Conservation (phyloP, 2,797 vertebrate genomes). For the Allobates femoralis region DNA sequence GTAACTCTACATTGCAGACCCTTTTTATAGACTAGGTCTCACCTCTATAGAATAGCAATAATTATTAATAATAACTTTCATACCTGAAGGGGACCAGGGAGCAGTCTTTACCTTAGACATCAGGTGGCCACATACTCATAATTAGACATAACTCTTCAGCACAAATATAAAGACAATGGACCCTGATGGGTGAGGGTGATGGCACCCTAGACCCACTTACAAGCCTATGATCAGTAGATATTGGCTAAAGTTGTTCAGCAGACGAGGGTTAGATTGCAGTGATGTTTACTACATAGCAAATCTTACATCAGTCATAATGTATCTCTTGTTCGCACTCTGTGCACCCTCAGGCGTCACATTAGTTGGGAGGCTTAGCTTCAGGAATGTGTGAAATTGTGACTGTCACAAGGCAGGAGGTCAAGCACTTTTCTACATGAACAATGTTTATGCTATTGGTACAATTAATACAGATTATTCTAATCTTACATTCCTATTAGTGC, state of each 20-base stretch:
- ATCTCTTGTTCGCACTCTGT: background rate
- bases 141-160: too few species aligned
- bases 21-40: too few species aligned
- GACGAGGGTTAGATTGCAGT: background rate
- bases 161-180: too few species aligned
- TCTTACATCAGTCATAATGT: background rate
- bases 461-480: background rate
- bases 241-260: background rate
- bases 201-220: too few species aligned
- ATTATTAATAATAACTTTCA: too few species aligned
- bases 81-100: too few species aligned
- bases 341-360: background rate
- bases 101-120: too few species aligned
- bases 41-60: too few species aligned
- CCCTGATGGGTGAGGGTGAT: too few species aligned
- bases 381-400: slow-evolving; percentile 32
- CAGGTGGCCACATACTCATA: too few species aligned
- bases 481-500: background rate
- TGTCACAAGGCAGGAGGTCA: slow-evolving; percentile 38
- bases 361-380: background rate
- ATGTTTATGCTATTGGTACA: background rate
- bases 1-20: too few species aligned
- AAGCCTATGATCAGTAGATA: too few species aligned
- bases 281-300: background rate
- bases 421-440: slow-evolving; percentile 15